Evolutionary conservation across 2,113 vertebrate genomes (phyloP), one percentile per base, ranked within the genome.

Genomic region (Neotragus pygmaeus): DNA sequence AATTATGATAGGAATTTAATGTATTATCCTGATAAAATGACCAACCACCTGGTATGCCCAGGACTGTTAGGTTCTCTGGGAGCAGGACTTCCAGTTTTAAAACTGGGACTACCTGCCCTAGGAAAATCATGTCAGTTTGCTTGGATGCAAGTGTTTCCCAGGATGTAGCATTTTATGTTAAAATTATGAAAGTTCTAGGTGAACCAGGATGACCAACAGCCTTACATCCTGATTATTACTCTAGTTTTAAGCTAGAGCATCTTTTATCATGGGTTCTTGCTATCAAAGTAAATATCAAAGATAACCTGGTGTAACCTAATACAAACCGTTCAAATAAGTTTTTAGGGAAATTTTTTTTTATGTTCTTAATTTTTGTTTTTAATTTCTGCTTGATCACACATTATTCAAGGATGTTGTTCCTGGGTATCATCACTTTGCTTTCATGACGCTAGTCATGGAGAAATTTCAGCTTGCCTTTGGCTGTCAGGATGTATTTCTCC

Each of bases 351-450:
- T 49, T 49, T 93, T 57, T 70, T 93, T 62, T 70, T 27, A 57
- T 64, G 13, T 83, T 96, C 83, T 60, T 75, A 89, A 27, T 49
- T 96, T 70, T 51, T 53, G 17, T 53, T 90, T 87, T 64, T 78
- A 73, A 85, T 39, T 94, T 94, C 33, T 64, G 53, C 15, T 66
- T 47, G 7, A 36, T 96, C 53, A 53, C 25, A 21, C 2, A 14
- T 60, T 77, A 15, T 70, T 89, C n/a, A 36, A 49, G 39, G 16
- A 55, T 77, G 12, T 64, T 28, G 70, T n/a, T 8, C 36, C 45
- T 45, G 13, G 25, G 25, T 73, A 30, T 0, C 57, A 12, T 88
- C 66, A 28, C 19, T 15, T 77, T 49, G 19, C 55, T 64, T 82
- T 91, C 55, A 2, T 66, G 17, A 21, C 0, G 17, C 53, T 27